These are phyloP conservation scores for Ypsolopha scabrella DNA, from an alignment of 2,888 invertebrate species.

Conservation along the genomic window DNA sequence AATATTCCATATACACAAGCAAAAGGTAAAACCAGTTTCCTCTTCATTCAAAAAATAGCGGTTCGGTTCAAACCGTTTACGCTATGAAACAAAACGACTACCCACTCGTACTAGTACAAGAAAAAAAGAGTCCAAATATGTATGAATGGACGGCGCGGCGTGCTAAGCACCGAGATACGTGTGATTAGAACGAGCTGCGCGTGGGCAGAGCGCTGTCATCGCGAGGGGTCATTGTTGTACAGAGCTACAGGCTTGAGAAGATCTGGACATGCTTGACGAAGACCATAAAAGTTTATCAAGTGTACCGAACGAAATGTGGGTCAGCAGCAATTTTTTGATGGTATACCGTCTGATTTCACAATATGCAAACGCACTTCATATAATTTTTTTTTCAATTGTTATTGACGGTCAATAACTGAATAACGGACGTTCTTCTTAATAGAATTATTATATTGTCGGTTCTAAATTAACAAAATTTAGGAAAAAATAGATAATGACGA, in stretches of 20 bases:
- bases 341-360: background rate
- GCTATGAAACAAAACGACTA: background rate
- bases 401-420: too few species aligned
- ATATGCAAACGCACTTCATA: background rate
- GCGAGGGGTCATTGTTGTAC: conserved; percentile 50
- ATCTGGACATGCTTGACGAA: background rate
- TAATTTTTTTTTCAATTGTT: background rate
- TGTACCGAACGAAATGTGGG: too few species aligned
- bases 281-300: too few species aligned
- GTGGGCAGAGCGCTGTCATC: conserved; percentile 63
- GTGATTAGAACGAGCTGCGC: conserved; percentile 58
- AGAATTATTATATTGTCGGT: too few species aligned
- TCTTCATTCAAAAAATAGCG: too few species aligned
- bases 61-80: too few species aligned
- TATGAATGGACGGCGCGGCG: conserved; percentile 41
- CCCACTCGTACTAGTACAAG: background rate
- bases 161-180: conserved; percentile 36
- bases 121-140: conserved; percentile 33
- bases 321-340: conserved; percentile 7
- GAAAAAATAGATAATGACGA: too few species aligned
- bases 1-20: too few species aligned
- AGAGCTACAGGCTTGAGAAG: background rate
- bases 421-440: too few species aligned
- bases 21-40: background rate
- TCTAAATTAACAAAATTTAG: too few species aligned